phyloP scores from a whole-genome alignment of 2,113 vertebrate genomes.

The Verasper variegatus region DNA sequence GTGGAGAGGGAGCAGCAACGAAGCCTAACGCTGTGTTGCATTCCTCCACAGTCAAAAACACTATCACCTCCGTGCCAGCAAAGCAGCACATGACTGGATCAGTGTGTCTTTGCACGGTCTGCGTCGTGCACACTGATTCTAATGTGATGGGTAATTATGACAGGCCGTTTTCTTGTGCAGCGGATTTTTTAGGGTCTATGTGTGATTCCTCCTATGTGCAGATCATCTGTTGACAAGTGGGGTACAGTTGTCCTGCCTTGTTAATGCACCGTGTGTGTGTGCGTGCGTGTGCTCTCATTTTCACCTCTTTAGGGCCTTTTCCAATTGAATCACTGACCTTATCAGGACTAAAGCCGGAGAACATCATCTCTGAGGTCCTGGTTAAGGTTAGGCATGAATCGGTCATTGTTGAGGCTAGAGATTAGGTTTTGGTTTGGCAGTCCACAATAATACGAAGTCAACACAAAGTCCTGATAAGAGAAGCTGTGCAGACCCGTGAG shows the following conservation, averaged over 20 bases:
- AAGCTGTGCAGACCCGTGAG: background rate
- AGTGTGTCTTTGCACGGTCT: background rate
- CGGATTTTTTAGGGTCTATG: background rate
- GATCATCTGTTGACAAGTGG: conserved; percentile 9
- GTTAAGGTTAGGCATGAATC: background rate
- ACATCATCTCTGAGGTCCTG: background rate
- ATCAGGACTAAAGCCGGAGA: background rate
- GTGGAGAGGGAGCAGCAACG: background rate
- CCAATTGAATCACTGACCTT: background rate
- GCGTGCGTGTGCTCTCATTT: background rate
- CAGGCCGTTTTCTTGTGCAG: conserved; percentile 15
- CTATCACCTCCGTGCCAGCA: conserved; percentile 37
- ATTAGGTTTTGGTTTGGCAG: background rate
- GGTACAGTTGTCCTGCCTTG: conserved; percentile 6
- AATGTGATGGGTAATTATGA: conserved; percentile 26
- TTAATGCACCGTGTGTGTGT: background rate
- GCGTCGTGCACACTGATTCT: conserved; percentile 10
- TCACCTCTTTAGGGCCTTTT: background rate
- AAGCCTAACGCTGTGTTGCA: conserved; percentile 51
- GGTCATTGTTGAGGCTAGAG: background rate
- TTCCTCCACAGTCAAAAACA: conserved; percentile 68
- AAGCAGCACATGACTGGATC: conserved; percentile 35
- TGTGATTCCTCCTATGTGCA: background rate
- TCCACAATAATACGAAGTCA: background rate
- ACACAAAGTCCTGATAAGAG: background rate